Evolutionary conservation across 2,888 invertebrate genomes (phyloP), one percentile per base, ranked within the genome.

Genomic region (Leucophenga maculata): DNA sequence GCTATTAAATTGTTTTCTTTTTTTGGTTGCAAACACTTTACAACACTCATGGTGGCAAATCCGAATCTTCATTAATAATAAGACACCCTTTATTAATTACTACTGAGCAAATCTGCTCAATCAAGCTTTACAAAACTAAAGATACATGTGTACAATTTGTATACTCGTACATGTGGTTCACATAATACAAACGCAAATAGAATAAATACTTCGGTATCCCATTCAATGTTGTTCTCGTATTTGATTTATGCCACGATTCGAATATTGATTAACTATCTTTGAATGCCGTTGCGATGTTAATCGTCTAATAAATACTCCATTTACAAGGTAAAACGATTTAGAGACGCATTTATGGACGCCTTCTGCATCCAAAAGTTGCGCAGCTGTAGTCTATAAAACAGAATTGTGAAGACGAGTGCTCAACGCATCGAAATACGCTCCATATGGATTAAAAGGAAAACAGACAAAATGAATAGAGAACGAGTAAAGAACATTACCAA

Each of bases 401-500:
- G 14, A 13, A 46, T 1, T 4, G 46, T 8, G 46, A 26, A 26
- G 46, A 13, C 50, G 16, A 50, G 13, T 4, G 50, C 50, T 18
- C 50, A 50, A 50, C 16, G 6, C 16, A 18, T 18, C 50, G 18
- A 50, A 50, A 13, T 11, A 18, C 50, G 50, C 16, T 16, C 39
- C 18, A 13, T 50, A 18, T 18, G 50, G 50, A 50, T 50, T 50
- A 50, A n/a, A 26, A 11, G 14, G 20, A 57, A 57, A 14, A 26
- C 26, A 57, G 31, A 20, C 22, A 55, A 55, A 57, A 31, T 26
- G 22, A 22, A 26, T 26, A 13, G 22, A 57, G 20, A 55, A 20
- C 46, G 46, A 55, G 55, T 55, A 55, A 55, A 55, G 26, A 50
- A 50, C 50, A 50, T 50, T 50, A 18, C 50, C 39, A 39, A 39